Base-by-base conservation (phyloP, 2,888 invertebrate species). In the Noctua comes region DNA sequence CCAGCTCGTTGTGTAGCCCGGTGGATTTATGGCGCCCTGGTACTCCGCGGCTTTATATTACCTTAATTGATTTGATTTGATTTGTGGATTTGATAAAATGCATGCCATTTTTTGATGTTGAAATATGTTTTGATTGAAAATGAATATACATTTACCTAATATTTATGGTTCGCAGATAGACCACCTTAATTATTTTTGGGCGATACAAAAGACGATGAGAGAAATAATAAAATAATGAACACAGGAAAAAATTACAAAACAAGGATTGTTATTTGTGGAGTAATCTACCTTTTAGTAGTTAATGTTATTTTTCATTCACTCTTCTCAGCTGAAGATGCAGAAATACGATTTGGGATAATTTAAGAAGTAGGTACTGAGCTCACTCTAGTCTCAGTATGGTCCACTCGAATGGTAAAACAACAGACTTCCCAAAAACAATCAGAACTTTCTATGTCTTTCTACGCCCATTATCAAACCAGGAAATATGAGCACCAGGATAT, bases 41-140 rank as follows among this genome's bases (percentile, higher is more conserved):
- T 86, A 83, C 76, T 69, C 59, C 24, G 21, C 48, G 57, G 40
- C 54, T 64, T 48, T 72, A 71, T 51, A 68, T 73, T 51, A 51
- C 24, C 51, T n/a, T 83, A 83, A 83, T 85, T 83, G 83, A 85
- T 85, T 74, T 83, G 83, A 85, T 85, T 74, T 81, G 70, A 85
- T 85, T 74, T 81, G 70, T 72, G 71, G 68, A 75, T 57, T 68
- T 64, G 16, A 68, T 71, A n/a, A 68, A 40, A 31, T 51, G 48
- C 31, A 27, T n/a, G 16, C 7, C 2, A 43, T 59, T 66, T 18
- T 66, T 11, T 43, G n/a, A n/a, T n/a, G 43, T 43, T 43, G n/a
- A 43, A n/a, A n/a, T n/a, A n/a, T 66, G 40, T 66, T n/a, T 66
- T 31, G 18, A 18, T 31, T 62, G 21, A 31, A 62, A 18, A 27